Conservation (phyloP, 1,140 invertebrate genomes). For the Argopecten irradians region DNA sequence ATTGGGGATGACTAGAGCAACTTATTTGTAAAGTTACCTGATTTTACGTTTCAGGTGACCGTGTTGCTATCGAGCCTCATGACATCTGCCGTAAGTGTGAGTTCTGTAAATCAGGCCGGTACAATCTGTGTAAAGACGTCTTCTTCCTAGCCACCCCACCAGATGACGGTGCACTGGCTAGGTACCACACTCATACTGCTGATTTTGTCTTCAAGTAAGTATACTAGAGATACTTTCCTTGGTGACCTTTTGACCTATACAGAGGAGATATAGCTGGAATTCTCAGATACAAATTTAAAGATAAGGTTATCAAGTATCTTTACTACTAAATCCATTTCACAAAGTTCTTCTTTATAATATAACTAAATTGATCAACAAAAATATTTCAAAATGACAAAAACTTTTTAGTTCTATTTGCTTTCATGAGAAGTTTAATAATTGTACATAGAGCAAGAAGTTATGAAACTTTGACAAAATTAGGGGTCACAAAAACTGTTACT, state of each 20-base stretch:
- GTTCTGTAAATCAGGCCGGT: conserved; percentile 90
- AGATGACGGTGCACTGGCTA: conserved; percentile 87
- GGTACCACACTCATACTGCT: conserved; percentile 92
- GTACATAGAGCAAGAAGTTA: neutral
- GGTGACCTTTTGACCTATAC: no score
- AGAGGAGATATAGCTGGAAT: no score
- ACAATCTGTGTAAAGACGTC: conserved; percentile 91
- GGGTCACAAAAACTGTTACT: no score
- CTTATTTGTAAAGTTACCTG: conserved; percentile 16
- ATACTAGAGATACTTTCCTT: conserved; percentile 70
- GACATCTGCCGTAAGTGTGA: conserved; percentile 90
- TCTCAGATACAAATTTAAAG: no score
- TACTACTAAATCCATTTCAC: no score
- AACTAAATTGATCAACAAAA: no score
- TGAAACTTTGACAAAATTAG: neutral
- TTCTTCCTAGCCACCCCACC: conserved; percentile 93
- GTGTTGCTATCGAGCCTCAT: conserved; percentile 95
- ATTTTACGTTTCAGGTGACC: conserved; percentile 84
- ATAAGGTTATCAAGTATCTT: no score
- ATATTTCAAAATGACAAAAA: no score
- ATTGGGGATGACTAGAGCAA: neutral
- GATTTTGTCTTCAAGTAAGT: conserved; percentile 88
- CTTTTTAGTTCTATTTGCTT: neutral
- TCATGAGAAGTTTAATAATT: neutral
- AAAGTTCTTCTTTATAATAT: no score